phyloP scores from a whole-genome alignment of 2,113 vertebrate genomes.

The Origma solitaria region DNA sequence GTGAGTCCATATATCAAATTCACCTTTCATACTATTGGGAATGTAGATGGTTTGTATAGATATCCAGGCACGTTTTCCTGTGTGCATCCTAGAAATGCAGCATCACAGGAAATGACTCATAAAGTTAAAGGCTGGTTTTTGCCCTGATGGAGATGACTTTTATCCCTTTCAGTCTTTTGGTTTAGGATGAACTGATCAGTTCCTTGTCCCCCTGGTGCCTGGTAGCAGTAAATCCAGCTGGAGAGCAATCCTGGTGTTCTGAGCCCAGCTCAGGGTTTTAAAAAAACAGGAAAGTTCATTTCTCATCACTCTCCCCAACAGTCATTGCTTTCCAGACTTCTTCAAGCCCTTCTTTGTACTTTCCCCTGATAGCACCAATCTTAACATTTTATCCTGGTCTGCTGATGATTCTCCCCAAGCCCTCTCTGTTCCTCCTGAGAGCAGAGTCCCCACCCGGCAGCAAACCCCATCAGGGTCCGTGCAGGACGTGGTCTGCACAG shows the following conservation, averaged over 20 bases:
- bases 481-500: fast-evolving
- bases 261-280: neutral
- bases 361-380: neutral
- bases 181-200: neutral
- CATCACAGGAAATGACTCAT: neutral
- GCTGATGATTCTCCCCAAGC: neutral
- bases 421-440: neutral
- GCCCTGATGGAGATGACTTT: neutral
- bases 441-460: too few relatives aligned
- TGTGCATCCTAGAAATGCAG: neutral
- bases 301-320: neutral
- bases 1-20: neutral
- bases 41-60: neutral
- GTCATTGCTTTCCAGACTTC: neutral
- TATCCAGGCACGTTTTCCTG: neutral
- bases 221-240: neutral
- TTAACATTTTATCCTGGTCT: neutral
- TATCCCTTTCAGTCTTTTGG: neutral
- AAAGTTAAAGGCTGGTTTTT: neutral
- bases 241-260: neutral
- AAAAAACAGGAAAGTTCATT: neutral
- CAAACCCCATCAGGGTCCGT: fast-evolving
- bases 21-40: neutral
- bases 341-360: neutral
- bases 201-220: neutral